Percentiles rank a stretch among this genome's conserved stretches.
Evolutionary conservation across 2,797 vertebrate genomes (phyloP).

Genomic region (Oreonectes daqikongensis): DNA sequence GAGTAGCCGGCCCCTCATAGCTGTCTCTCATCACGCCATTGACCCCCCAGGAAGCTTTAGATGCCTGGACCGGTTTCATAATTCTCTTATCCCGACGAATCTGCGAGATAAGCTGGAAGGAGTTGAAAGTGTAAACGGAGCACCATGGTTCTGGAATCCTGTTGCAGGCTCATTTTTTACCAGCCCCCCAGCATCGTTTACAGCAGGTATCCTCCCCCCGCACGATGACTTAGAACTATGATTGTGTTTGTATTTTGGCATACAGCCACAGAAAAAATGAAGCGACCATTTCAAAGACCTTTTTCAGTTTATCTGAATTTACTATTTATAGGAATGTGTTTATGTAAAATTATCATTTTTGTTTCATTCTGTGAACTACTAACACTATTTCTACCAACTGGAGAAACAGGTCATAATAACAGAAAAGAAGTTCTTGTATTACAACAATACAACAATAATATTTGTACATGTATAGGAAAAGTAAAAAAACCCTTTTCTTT

Average conservation of each 20-base stretch:
- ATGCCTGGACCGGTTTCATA: conserved; percentile 81
- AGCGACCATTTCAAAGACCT: too few species aligned
- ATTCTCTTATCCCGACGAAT: conserved; percentile 83
- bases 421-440: too few species aligned
- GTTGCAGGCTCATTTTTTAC: conserved; percentile 75
- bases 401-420: too few species aligned
- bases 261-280: too few species aligned
- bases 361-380: too few species aligned
- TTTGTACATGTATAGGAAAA: too few species aligned
- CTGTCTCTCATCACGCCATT: conserved; percentile 83
- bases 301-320: too few species aligned
- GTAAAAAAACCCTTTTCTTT: too few species aligned
- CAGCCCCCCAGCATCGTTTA: conserved; percentile 61
- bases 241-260: conserved; percentile 38
- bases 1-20: conserved; percentile 71
- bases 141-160: conserved; percentile 72
- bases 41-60: conserved; percentile 86
- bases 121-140: conserved; percentile 84
- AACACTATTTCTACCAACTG: too few species aligned
- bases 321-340: too few species aligned
- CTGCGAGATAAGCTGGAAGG: conserved; percentile 77
- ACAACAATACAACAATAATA: too few species aligned
- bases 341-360: too few species aligned
- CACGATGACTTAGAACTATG: conserved; percentile 62
- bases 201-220: conserved; percentile 54